Base-by-base conservation (phyloP, 1,140 invertebrate species). In the Hylaeus volcanicus region DNA sequence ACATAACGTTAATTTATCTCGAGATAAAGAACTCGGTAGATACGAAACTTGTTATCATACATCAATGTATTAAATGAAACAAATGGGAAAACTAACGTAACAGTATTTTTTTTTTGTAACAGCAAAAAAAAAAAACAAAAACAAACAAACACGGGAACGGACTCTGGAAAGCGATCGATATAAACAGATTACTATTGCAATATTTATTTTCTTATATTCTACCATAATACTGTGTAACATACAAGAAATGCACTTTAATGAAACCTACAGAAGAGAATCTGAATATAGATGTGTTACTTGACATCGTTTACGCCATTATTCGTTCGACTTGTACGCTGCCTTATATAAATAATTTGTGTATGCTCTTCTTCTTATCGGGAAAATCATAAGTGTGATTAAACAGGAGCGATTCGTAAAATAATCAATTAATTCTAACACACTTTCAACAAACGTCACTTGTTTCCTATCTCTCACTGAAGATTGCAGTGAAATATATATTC, bases 151-250 rank as follows among this genome's bases (percentile, higher is more conserved):
- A 5, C 41, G 12, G 61, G 39, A 55, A 53, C 14, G 51, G n/a
- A 11, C 26, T 15, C 1, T 12, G 14, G 60, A 73, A 65, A 26
- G 9, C 58, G 37, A 74, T 15, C 43, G 9, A 56, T 64, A 26
- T 65, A 64, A 72, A 73, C 70, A 48, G 15, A 58, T 65, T 84
- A 86, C 86, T 88, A 88, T 88, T 84, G 84, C 71, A 83, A 85
- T 91, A 83, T 91, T 91, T 92, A 92, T 92, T 90, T 89, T 90
- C 92, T 93, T 93, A 92, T 89, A 94, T 95, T 94, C 94, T 95
- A 95, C 94, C 94, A 94, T 96, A 96, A 96, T 96, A 96, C 96
- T 96, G 96, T 96, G 96, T 96, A 96, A 96, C 96, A 96, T 96
- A 96, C 95, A 96, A 96, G 96, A 96, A 96, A 96, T 96, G 96